phyloP scores from a whole-genome alignment of 2,797 vertebrate species.

The Alauda arvensis region DNA sequence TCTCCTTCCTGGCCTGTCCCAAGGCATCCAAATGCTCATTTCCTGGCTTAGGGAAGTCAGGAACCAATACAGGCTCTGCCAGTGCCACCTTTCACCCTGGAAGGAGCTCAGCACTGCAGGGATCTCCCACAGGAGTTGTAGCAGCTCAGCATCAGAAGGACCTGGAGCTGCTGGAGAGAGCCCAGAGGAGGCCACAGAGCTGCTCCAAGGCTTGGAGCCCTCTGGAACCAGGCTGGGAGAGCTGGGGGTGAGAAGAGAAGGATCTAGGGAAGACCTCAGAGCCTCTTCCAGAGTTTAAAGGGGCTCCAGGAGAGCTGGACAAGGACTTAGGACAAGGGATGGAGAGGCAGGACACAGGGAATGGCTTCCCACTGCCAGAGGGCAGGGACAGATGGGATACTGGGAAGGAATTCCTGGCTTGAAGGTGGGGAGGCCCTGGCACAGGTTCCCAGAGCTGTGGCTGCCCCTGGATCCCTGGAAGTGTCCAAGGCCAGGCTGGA shows the following conservation, averaged over 20 bases:
- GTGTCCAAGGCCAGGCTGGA: not conserved
- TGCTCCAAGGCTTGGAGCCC: not conserved
- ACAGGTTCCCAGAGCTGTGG: not conserved
- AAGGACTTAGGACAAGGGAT: not conserved
- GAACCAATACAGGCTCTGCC: not conserved
- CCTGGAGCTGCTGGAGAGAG: not conserved
- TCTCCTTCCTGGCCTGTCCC: not conserved
- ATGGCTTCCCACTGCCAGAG: not conserved
- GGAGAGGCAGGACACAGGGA: not conserved
- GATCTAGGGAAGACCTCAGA: not conserved
- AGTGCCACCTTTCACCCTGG: not conserved
- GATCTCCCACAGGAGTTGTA: not conserved
- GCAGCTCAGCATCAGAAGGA: not conserved
- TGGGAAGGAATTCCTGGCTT: not conserved
- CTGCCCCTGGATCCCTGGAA: not conserved
- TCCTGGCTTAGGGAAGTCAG: not conserved
- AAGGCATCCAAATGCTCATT: not conserved
- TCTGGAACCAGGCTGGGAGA: not conserved
- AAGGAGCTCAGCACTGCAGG: not conserved
- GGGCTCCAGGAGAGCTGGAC: not conserved
- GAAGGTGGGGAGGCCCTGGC: not conserved
- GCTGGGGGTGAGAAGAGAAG: not conserved
- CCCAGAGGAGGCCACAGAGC: rapidly evolving
- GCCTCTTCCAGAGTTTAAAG: rapidly evolving
- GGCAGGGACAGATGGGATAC: not conserved